A percentile compares a stretch with the other conserved stretches of the same genome.
These are phyloP conservation scores for Ecdyonurus torrentis DNA, from an alignment of 2,888 invertebrate genomes.

Conservation along the genomic window DNA sequence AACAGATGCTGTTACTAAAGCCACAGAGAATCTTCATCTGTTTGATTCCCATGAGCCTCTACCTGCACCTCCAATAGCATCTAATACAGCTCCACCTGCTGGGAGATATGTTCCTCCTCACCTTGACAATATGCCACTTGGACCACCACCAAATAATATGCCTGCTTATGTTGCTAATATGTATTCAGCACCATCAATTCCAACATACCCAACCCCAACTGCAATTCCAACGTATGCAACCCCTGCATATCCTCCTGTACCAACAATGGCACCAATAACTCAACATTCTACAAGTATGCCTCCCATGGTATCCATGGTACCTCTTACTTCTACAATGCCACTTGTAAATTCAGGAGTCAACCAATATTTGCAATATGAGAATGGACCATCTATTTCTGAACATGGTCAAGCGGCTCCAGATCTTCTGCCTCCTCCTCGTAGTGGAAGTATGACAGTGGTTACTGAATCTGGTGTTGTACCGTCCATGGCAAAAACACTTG, in stretches of 20 bases:
- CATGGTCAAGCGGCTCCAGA: not conserved
- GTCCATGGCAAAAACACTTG: conserved; percentile 15
- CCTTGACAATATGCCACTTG: not conserved
- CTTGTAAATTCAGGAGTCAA: too few relatives aligned
- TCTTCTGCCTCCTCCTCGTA: conserved; percentile 16
- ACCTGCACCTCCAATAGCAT: not conserved
- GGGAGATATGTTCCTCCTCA: not conserved
- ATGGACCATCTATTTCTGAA: not conserved
- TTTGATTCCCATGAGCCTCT: not conserved
- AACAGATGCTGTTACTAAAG: not conserved
- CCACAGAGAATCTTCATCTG: not conserved
- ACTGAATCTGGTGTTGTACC: conserved; percentile 16
- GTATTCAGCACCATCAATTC: not conserved
- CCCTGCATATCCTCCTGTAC: not conserved
- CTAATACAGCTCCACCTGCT: not conserved
- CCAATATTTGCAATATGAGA: not conserved
- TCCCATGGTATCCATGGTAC: too few relatives aligned
- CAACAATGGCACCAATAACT: too few relatives aligned
- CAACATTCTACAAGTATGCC: too few relatives aligned
- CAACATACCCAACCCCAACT: not conserved
- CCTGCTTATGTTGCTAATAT: not conserved
- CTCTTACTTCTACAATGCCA: not conserved
- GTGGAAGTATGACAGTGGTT: conserved; percentile 16
- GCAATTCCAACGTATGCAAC: not conserved
- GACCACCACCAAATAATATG: not conserved